Conservation (phyloP, 2,113 vertebrate species). For the Ceyx melanurus region DNA sequence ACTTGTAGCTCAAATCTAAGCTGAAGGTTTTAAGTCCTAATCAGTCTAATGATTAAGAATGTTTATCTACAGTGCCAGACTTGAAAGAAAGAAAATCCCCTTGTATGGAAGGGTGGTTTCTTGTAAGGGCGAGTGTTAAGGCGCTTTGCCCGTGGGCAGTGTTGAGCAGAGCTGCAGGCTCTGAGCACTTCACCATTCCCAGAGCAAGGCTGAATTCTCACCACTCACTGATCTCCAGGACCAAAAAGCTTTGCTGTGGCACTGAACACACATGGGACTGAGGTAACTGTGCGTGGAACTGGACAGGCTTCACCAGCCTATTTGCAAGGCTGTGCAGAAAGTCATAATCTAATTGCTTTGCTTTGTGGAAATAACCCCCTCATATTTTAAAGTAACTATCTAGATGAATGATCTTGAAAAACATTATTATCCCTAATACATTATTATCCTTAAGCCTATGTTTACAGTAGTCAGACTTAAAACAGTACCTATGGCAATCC, state of each 20-base stretch:
- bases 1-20: neutral
- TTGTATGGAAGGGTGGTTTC: neutral
- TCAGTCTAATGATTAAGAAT: neutral
- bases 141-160: neutral
- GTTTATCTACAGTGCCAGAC: neutral
- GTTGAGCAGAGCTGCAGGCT: neutral
- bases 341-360: neutral
- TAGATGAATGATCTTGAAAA: neutral
- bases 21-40: neutral
- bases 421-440: neutral
- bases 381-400: neutral
- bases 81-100: neutral
- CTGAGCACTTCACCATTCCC: neutral
- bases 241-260: neutral
- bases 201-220: neutral
- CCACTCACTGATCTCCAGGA: rapidly evolving
- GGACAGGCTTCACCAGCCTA: neutral
- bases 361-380: neutral
- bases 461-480: neutral
- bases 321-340: neutral
- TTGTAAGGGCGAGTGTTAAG: neutral
- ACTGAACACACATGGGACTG: neutral
- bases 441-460: neutral
- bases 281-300: neutral
- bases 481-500: neutral